These are phyloP conservation scores for Mimumesa dahlbomi DNA, from an alignment of 2,888 invertebrate genomes.

Conservation along the genomic window DNA sequence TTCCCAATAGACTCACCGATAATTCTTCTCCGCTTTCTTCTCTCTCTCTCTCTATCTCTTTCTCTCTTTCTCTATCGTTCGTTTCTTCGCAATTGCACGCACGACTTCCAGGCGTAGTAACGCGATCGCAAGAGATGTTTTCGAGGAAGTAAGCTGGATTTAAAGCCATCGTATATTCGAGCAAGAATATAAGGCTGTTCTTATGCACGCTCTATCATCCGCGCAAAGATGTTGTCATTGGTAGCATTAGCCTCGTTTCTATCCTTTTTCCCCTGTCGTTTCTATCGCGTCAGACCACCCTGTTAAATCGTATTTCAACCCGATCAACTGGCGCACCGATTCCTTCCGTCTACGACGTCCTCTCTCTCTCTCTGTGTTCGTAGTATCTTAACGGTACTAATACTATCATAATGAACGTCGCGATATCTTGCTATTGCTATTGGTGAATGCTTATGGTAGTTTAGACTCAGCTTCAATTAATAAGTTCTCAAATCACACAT, in stretches of 20 bases:
- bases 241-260: constrained; percentile 69
- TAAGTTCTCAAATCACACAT: too few relatives aligned
- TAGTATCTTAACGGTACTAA: background rate
- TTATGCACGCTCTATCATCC: constrained; percentile 62
- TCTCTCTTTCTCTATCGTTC: constrained; percentile 1
- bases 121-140: constrained; percentile 60
- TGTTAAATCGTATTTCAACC: constrained; percentile 54
- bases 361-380: background rate
- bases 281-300: constrained; percentile 52
- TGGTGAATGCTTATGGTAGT: too few relatives aligned
- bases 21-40: constrained; percentile 38
- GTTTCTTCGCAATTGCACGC: constrained; percentile 40
- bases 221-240: constrained; percentile 72
- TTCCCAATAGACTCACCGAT: constrained; percentile 34
- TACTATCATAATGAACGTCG: too few relatives aligned
- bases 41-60: constrained; percentile 1
- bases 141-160: constrained; percentile 57
- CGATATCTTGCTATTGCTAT: too few relatives aligned
- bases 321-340: constrained; percentile 28
- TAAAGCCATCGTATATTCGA: constrained; percentile 53
- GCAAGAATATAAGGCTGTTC: constrained; percentile 53
- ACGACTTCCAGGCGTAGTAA: constrained; percentile 43
- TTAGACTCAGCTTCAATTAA: too few relatives aligned
- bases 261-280: constrained; percentile 32
- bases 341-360: background rate